A percentile compares a stretch with the other conserved stretches of the same genome.
These are phyloP conservation scores for Acipenser transmontanus DNA, from an alignment of 2,797 vertebrate genomes.

Conservation along the genomic window DNA sequence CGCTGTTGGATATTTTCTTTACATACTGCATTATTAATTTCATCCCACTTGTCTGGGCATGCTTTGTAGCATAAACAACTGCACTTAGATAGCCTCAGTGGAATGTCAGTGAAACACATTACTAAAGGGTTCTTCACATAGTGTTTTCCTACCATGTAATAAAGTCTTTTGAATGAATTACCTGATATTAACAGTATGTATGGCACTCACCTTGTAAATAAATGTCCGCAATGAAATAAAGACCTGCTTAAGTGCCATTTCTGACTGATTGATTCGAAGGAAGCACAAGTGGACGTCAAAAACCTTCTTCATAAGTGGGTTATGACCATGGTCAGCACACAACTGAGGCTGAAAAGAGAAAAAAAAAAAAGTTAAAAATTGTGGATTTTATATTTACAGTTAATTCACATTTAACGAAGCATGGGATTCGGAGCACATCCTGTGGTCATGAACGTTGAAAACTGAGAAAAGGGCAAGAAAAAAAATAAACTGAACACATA, in stretches of 20 bases:
- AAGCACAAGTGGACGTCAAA: slow-evolving; percentile 94
- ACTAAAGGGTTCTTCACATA: too few relatives aligned
- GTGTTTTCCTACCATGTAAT: too few relatives aligned
- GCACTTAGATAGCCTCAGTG: slow-evolving; percentile 24
- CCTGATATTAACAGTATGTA: slow-evolving; percentile 79
- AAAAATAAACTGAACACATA: too few relatives aligned
- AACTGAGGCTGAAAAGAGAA: slow-evolving; percentile 75
- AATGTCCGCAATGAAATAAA: slow-evolving; percentile 85
- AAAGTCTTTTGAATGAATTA: slow-evolving; percentile 32
- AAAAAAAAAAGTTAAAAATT: slow-evolving; percentile 8
- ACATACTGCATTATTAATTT: neutral
- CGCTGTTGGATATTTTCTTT: neutral
- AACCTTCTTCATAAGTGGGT: slow-evolving; percentile 96
- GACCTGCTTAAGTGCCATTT: slow-evolving; percentile 84
- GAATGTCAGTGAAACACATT: too few relatives aligned
- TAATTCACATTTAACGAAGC: too few relatives aligned
- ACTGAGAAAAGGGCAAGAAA: neutral
- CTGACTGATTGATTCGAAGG: slow-evolving; percentile 93
- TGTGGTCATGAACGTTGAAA: too few relatives aligned
- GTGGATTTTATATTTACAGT: too few relatives aligned
- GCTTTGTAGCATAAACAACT: slow-evolving; percentile 43
- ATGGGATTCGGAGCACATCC: too few relatives aligned
- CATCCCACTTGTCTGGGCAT: slow-evolving; percentile 39
- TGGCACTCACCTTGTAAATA: slow-evolving; percentile 84
- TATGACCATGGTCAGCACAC: slow-evolving; percentile 84